These are phyloP conservation scores for Aradus depressus DNA, from an alignment of 2,888 invertebrate genomes.

Conservation along the genomic window DNA sequence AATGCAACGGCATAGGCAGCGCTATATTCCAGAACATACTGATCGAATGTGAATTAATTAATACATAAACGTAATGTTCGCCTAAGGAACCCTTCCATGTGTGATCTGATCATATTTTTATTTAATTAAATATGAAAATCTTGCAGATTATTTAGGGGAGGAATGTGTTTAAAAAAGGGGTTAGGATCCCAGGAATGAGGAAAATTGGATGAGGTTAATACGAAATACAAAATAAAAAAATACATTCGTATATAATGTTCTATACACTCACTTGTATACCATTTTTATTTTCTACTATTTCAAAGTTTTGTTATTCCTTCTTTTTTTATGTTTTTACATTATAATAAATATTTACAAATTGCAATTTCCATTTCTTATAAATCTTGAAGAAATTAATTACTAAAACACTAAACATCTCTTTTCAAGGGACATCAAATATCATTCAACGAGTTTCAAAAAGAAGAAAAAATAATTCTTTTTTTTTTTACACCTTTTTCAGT, in stretches of 20 bases:
- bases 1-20: no score
- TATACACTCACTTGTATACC: slow-evolving; percentile 29
- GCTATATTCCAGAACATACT: no score
- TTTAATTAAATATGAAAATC: no score
- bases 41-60: no score
- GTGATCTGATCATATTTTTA: no score
- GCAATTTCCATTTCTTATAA: slow-evolving; percentile 22
- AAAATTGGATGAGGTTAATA: slow-evolving; percentile 2
- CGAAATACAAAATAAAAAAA: slow-evolving; percentile 22
- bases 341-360: slow-evolving; percentile 29
- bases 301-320: slow-evolving; percentile 13
- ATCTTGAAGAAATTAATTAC: slow-evolving; percentile 16
- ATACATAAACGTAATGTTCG: no score
- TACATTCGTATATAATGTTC: slow-evolving; percentile 26
- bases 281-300: slow-evolving; percentile 26
- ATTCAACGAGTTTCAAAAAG: no score
- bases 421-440: slow-evolving; percentile 17
- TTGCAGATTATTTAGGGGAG: no score
- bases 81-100: no score
- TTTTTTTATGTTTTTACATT: slow-evolving; percentile 24
- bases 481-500: slow-evolving; percentile 3
- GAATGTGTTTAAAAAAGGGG: no score
- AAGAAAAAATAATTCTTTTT: no score
- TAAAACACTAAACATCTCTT: slow-evolving; percentile 23
- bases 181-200: neutral